phyloP scores from a whole-genome alignment of 1,140 invertebrate genomes.

The Drosophila micromelanica region DNA sequence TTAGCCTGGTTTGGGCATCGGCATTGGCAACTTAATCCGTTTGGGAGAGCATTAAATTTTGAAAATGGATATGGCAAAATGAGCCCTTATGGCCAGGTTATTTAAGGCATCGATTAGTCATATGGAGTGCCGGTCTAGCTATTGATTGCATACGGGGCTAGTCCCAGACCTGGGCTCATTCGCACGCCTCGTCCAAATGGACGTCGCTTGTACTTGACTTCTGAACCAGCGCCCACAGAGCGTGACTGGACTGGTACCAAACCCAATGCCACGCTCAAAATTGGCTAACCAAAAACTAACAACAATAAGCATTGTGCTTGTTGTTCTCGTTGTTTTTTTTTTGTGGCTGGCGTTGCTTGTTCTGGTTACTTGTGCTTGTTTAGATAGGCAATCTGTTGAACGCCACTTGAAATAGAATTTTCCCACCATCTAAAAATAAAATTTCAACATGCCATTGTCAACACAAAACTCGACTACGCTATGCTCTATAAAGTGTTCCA shows the following conservation, averaged over 20 bases:
- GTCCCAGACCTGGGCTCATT: slow-evolving; percentile 55
- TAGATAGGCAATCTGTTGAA: slow-evolving; percentile 74
- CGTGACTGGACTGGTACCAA: slow-evolving; percentile 73
- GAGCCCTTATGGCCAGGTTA: slow-evolving; percentile 68
- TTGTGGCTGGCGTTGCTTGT: slow-evolving; percentile 44
- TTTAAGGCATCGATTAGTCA: slow-evolving; percentile 80
- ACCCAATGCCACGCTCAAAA: slow-evolving; percentile 57
- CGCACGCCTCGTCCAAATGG: slow-evolving; percentile 71
- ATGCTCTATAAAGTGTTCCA: slow-evolving; percentile 15
- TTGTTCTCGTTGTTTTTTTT: slow-evolving; percentile 21
- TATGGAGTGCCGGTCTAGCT: slow-evolving; percentile 44
- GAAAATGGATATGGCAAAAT: slow-evolving; percentile 71
- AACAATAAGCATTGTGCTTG: slow-evolving; percentile 63
- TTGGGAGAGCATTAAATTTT: slow-evolving; percentile 64
- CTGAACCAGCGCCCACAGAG: slow-evolving; percentile 79
- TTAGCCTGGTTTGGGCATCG: slow-evolving; percentile 18
- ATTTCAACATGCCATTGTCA: slow-evolving; percentile 33
- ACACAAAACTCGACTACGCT: slow-evolving; percentile 15
- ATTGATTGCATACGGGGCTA: slow-evolving; percentile 37
- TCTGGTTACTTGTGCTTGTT: slow-evolving; percentile 66
- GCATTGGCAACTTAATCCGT: slow-evolving; percentile 63
- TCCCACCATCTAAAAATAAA: slow-evolving; percentile 80
- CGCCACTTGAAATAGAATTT: slow-evolving; percentile 77
- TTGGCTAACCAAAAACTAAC: slow-evolving; percentile 76
- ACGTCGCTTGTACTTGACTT: slow-evolving; percentile 73